Conservation (phyloP, 2,113 vertebrate species). For the Petrocephalus zakoni region DNA sequence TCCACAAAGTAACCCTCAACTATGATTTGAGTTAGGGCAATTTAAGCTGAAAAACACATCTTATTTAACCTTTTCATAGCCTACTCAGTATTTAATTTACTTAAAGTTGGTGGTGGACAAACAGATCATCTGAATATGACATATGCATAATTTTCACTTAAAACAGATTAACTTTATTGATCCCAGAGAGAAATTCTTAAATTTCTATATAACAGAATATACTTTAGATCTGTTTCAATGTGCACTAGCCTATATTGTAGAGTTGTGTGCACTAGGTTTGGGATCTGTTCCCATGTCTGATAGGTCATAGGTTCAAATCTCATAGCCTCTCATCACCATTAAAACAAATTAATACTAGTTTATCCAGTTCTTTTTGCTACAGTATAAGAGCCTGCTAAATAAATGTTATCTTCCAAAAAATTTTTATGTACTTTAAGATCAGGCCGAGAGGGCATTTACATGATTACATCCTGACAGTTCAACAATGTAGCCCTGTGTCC, state of each 20-base stretch:
- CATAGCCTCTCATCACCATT: not conserved
- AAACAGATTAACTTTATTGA: not conserved
- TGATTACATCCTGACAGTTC: not conserved
- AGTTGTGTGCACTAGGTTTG: not conserved
- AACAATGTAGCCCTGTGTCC: not conserved
- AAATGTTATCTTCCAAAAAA: not conserved
- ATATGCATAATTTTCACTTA: not conserved
- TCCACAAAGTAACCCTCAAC: too few relatives aligned
- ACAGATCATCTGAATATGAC: not conserved
- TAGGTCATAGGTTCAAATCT: not conserved
- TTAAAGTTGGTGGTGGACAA: not conserved
- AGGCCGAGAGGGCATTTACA: not conserved
- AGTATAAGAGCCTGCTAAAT: not conserved
- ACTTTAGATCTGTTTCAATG: not conserved
- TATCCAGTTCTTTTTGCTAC: not conserved
- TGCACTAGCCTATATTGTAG: too few relatives aligned
- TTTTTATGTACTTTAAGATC: not conserved
- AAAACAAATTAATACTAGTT: not conserved
- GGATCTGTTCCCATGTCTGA: not conserved
- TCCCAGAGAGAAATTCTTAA: not conserved
- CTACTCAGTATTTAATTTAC: not conserved
- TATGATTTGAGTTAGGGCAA: not conserved
- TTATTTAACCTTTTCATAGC: not conserved
- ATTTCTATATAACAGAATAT: not conserved
- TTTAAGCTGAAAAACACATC: not conserved